A percentile compares a stretch with the other conserved stretches of the same genome.
These are phyloP conservation scores for Ametastegia equiseti DNA, from an alignment of 2,888 invertebrate species.

Conservation along the genomic window DNA sequence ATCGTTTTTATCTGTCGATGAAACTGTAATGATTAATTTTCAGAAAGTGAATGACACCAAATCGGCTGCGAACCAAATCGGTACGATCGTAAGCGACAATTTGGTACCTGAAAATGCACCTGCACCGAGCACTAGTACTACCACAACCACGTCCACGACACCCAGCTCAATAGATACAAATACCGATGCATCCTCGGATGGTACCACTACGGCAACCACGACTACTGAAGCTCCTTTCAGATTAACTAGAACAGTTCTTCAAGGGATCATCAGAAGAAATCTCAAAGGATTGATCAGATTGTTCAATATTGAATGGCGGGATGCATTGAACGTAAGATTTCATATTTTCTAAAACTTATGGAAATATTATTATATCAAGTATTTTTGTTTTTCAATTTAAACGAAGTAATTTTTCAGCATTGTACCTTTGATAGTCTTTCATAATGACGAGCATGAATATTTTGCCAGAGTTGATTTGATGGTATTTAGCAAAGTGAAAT, in stretches of 20 bases:
- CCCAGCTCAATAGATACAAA: slow-evolving; percentile 26
- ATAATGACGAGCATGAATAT: too few relatives aligned
- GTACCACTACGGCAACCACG: slow-evolving; percentile 69
- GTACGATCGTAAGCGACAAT: slow-evolving; percentile 73
- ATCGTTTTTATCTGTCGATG: background rate
- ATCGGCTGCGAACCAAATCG: slow-evolving; percentile 76
- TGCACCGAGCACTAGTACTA: background rate
- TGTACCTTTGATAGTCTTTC: too few relatives aligned
- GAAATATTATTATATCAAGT: background rate
- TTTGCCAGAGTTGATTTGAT: too few relatives aligned
- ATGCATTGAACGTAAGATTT: slow-evolving; percentile 76
- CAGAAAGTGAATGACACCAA: slow-evolving; percentile 78
- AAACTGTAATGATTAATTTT: slow-evolving; percentile 57
- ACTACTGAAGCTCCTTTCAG: slow-evolving; percentile 71
- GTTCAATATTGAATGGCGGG: slow-evolving; percentile 77
- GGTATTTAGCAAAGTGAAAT: background rate
- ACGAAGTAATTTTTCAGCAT: too few relatives aligned
- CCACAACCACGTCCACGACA: slow-evolving; percentile 49
- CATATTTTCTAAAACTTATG: background rate
- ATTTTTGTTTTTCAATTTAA: too few relatives aligned
- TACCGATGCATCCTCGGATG: too few relatives aligned
- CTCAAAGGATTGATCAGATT: slow-evolving; percentile 76
- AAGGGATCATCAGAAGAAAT: slow-evolving; percentile 76
- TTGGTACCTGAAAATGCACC: slow-evolving; percentile 72
- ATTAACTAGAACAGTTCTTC: slow-evolving; percentile 74